phyloP scores from a whole-genome alignment of 2,113 vertebrate genomes.

The Crotalus helleri region DNA sequence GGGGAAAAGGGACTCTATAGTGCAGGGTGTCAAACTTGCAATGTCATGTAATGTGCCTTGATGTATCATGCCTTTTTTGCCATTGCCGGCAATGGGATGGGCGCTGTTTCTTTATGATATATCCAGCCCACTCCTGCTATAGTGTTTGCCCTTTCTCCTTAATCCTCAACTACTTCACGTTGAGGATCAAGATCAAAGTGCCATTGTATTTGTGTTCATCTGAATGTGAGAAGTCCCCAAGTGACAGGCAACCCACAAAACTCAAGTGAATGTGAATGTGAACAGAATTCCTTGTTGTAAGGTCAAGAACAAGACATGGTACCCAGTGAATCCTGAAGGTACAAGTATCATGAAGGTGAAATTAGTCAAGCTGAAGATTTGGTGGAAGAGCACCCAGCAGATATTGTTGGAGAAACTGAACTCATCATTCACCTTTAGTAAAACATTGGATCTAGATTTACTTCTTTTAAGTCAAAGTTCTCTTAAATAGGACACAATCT shows the following conservation, averaged over 20 bases:
- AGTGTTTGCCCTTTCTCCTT: not conserved
- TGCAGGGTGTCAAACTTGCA: no score
- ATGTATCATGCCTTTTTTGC: no score
- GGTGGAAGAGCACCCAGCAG: not conserved
- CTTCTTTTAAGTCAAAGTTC: constrained; percentile 34
- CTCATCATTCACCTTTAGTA: constrained; percentile 3
- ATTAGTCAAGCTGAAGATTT: not conserved
- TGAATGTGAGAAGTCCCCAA: not conserved
- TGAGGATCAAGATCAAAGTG: not conserved
- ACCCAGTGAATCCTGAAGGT: not conserved
- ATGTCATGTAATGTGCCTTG: no score
- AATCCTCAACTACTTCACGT: not conserved
- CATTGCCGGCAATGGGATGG: no score
- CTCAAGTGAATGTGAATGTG: not conserved
- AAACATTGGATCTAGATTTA: constrained; percentile 14
- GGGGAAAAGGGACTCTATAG: no score
- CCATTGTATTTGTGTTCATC: not conserved
- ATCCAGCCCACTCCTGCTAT: no score
- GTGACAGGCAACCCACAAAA: not conserved
- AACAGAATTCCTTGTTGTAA: not conserved
- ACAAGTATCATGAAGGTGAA: not conserved
- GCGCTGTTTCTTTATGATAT: no score
- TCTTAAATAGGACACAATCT: constrained; percentile 41
- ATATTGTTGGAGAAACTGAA: not conserved
- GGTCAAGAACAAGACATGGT: not conserved